Conservation (phyloP, 64 coral and sea anemone species). For the Trachythela sp. region DNA sequence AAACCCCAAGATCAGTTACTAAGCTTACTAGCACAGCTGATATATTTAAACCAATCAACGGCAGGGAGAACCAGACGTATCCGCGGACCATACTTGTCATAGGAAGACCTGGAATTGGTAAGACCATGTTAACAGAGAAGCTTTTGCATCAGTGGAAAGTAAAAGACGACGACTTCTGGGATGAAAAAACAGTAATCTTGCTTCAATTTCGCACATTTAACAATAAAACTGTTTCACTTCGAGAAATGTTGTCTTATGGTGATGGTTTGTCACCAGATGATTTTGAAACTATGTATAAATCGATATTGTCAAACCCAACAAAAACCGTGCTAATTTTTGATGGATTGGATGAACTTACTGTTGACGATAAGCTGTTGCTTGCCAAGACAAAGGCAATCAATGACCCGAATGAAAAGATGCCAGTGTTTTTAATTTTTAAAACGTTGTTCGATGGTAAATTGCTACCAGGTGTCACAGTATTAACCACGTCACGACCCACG, state of each 20-base stretch:
- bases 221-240: background rate
- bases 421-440: background rate
- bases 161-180: background rate
- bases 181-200: background rate
- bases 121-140: background rate
- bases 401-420: background rate
- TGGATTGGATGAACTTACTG: background rate
- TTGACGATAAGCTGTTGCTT: background rate
- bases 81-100: background rate
- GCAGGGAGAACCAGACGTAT: background rate
- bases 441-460: background rate
- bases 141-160: background rate
- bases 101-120: background rate
- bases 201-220: background rate
- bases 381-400: background rate
- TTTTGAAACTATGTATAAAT: background rate
- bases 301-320: background rate
- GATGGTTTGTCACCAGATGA: background rate
- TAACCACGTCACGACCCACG: constrained; percentile 18
- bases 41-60: background rate
- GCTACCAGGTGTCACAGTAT: background rate
- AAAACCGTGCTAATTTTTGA: background rate
- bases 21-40: background rate
- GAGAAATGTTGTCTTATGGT: background rate
- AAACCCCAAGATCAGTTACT: background rate